These are phyloP conservation scores for Drosophila watanabei DNA, from an alignment of 1,140 invertebrate genomes.

Conservation along the genomic window DNA sequence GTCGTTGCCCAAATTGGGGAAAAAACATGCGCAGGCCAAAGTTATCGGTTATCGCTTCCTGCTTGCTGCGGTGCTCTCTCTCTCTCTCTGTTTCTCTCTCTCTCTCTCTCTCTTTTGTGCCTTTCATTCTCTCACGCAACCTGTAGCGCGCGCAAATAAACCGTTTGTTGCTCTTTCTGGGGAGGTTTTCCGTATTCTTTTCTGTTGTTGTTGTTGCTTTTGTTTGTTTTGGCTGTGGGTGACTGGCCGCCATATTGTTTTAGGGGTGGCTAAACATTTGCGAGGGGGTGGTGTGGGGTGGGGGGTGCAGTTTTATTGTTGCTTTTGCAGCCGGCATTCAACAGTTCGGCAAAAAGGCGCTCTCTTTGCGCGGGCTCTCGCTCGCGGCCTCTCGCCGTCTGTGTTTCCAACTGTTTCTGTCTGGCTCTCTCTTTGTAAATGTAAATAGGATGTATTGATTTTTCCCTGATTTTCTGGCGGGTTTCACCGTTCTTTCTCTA, in stretches of 20 bases:
- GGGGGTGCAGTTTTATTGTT: slow-evolving; percentile 35
- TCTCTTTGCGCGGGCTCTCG: slow-evolving; percentile 23
- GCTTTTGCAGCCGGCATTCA: slow-evolving; percentile 74
- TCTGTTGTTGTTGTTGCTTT: slow-evolving; percentile 28
- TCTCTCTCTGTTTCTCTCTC: slow-evolving; percentile 31
- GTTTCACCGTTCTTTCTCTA: slow-evolving; percentile 42
- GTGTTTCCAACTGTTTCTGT: not conserved
- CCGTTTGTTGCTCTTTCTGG: slow-evolving; percentile 56
- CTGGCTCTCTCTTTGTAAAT: slow-evolving; percentile 24
- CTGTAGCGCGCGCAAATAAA: slow-evolving; percentile 54
- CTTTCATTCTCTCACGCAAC: slow-evolving; percentile 50
- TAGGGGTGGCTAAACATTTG: slow-evolving; percentile 59
- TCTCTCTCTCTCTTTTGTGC: not conserved
- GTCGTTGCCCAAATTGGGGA: slow-evolving; percentile 72
- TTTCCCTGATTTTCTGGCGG: slow-evolving; percentile 53
- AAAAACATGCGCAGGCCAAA: slow-evolving; percentile 64
- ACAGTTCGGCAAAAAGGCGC: slow-evolving; percentile 72
- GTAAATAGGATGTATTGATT: slow-evolving; percentile 79
- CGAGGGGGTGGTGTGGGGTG: not conserved
- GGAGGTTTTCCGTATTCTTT: slow-evolving; percentile 28
- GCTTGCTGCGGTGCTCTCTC: slow-evolving; percentile 6
- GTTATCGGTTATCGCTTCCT: slow-evolving; percentile 68
- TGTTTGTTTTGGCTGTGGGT: slow-evolving; percentile 41
- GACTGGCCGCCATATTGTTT: slow-evolving; percentile 77
- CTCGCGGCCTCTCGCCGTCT: not conserved